Evolutionary conservation across 2,888 invertebrate genomes (phyloP).

Genomic region (Rhagium mordax): DNA sequence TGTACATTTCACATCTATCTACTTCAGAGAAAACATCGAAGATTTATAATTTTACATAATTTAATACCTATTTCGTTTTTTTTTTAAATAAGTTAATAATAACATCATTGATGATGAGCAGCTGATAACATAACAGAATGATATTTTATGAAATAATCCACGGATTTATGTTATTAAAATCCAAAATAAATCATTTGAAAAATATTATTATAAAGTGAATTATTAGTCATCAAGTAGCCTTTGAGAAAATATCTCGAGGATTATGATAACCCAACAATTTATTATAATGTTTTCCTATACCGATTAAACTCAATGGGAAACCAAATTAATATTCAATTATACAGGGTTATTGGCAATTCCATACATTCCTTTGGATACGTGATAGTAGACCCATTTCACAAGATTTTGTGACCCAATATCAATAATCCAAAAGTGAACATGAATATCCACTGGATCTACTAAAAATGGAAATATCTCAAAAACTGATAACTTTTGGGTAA

Average conservation of each 20-base stretch:
- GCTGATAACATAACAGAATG: neutral
- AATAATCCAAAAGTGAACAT: no score
- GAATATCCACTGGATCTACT: no score
- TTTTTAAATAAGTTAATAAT: neutral
- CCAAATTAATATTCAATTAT: neutral
- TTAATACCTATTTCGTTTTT: neutral
- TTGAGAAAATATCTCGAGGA: neutral
- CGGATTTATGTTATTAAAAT: neutral
- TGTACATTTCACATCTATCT: neutral
- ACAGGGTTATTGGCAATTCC: no score
- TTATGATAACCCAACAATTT: constrained; percentile 16
- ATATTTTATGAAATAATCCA: neutral
- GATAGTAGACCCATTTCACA: no score
- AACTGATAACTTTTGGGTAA: no score
- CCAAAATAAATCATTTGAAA: neutral
- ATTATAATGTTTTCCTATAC: constrained; percentile 3
- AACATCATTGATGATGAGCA: neutral
- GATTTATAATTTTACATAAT: neutral
- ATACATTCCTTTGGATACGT: no score
- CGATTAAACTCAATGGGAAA: constrained; percentile 2
- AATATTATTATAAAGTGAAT: neutral
- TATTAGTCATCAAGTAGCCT: neutral
- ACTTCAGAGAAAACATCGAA: neutral
- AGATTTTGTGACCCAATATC: no score
- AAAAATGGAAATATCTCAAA: no score